Base-by-base conservation (phyloP, 2,113 vertebrate genomes). In the Cyanoderma ruficeps region DNA sequence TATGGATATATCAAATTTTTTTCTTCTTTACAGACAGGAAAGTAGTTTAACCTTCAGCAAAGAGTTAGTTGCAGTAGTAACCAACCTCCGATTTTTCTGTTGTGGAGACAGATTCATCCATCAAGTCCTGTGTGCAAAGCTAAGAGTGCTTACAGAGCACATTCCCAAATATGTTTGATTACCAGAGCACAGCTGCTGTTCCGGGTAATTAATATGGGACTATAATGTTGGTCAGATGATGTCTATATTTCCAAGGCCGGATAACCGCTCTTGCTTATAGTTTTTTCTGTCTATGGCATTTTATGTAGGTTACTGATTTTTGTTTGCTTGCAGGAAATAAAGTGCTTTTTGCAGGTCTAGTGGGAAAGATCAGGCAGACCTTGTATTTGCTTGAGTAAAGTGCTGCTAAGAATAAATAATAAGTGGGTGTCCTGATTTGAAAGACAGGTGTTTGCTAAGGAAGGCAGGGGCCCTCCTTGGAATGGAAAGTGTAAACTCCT, bases 101-200 rank as follows among this genome's bases (percentile, higher is more conserved):
- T 95, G 60, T 31, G 25, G 37, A 80, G 71, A 28, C 42, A 74
- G 65, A 93, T 41, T 78, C 39, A 90, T 96, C 55, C 57, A 46
- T 96, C 83, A 83, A 42, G 27, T 60, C 77, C 44, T 90, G 35
- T 79, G 60, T 63, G 63, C 63, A 74, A 49, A 86, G 42, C 75
- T 33, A 21, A 15, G 60, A 87, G 80, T 23, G 37, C 83, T 96
- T 96, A 74, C 52, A 71, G 81, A 89, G 88, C 76, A 83, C 67
- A 84, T 96, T 83, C 18, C 87, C n/a, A 23, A 76, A 18, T 60
- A n/a, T 49, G 10, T 94, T 89, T 88, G 93, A 96, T 96, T 88
- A 93, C 63, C 70, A 85, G 52, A 71, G 79, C 67, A 74, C 49
- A 94, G 92, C 87, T 90, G 83, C 61, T 94, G 10, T 88, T 96